Evolutionary conservation across 2,888 invertebrate species (phyloP), one percentile per base, ranked within the genome.

Genomic region (Amphipoea oculea): DNA sequence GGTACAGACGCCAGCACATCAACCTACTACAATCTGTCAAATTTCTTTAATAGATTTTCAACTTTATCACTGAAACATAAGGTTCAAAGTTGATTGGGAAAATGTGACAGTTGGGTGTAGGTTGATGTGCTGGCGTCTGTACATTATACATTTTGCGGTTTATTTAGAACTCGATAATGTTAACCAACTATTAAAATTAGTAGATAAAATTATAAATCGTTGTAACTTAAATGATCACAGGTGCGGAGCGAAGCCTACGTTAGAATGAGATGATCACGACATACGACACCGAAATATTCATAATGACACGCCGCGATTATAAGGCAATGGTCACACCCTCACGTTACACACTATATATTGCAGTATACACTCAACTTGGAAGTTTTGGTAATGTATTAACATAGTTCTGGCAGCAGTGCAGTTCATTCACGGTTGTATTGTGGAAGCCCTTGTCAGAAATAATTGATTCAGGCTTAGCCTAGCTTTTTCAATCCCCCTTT

Each of bases 241-340:
- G 80, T 54, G 51, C 42, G 63, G 51, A 62, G 74, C 72, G 40
- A 82, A 82, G 70, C 73, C 5, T 60, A 83, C n/a, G 12, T 36
- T 54, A 60, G 4, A 45, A 75, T 36, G 69, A 66, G 51, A 73
- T 54, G 70, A 81, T 62, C 71, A 84, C 76, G 66, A 82, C 70
- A 78, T 83, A 82, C 84, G 78, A 86, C 86, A 86, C 69, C 57
- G 40, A 81, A 17, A 76, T 73, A 81, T 78, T 60, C 42, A 60
- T 60, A 77, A 76, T 17, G 57, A 79, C 70, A 77, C 82, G 86
- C 79, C 78, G 76, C 71, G 73, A 66, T 54, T 71, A 77, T 86
- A 86, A 86, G 86, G 84, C 86, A 79, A 54, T 80, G 66, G 63
- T n/a, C n/a, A 65, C 84, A 67, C 79, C 78, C 79, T n/a, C 78